These are phyloP conservation scores for Bombyx huttoni DNA, from an alignment of 2,888 invertebrate species.

Conservation along the genomic window DNA sequence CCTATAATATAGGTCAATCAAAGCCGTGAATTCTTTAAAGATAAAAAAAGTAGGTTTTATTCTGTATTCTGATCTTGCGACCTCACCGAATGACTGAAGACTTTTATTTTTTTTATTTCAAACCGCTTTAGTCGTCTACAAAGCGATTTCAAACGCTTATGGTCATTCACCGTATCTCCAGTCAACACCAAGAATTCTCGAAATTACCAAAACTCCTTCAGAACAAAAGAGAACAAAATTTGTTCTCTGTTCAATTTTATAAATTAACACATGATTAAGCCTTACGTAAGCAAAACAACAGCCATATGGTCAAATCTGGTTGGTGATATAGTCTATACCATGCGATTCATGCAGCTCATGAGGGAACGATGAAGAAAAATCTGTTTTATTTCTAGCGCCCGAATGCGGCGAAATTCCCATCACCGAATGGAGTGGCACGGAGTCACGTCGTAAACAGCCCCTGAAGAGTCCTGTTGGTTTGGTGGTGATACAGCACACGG, in stretches of 20 bases:
- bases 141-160: neutral
- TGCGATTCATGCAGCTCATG: too few species aligned
- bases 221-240: too few species aligned
- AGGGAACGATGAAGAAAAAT: too few species aligned
- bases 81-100: neutral
- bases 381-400: constrained; percentile 11
- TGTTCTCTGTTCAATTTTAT: too few species aligned
- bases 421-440: constrained; percentile 26
- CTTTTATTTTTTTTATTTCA: neutral
- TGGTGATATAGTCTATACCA: too few species aligned
- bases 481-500: constrained; percentile 73
- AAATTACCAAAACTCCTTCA: neutral
- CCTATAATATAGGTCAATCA: too few species aligned
- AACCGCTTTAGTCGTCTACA: neutral
- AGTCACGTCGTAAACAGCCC: constrained; percentile 15
- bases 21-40: too few species aligned
- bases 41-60: too few species aligned
- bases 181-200: neutral
- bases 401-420: constrained; percentile 30
- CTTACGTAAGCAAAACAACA: too few species aligned
- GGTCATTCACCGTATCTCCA: neutral
- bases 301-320: too few species aligned
- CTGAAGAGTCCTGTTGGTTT: constrained; percentile 51
- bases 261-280: too few species aligned
- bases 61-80: too few species aligned